Evolutionary conservation across 2,888 invertebrate genomes (phyloP), one percentile per base, ranked within the genome.

Genomic region (Leptopilina myrica): DNA sequence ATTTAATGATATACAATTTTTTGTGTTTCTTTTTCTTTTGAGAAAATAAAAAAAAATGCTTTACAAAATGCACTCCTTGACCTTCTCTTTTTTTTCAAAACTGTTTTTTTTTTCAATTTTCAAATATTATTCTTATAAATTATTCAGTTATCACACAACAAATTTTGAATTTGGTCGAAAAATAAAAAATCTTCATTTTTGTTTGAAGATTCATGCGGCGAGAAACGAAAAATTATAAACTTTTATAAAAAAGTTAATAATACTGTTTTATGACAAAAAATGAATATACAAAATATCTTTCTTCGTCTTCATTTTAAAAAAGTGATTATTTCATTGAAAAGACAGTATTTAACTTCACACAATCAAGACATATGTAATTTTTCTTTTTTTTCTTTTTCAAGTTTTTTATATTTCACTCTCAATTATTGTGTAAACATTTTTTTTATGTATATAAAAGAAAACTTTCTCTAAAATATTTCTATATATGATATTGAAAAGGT

Each of bases 211-310:
- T 49, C 20, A 49, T 49, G 11, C 9, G 49, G 11, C 9, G 4
- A 49, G 11, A 49, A 49, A 49, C 1, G 2, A 53, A 64, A 64
- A 59, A 73, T 73, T n/a, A 73, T 56, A 73, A 69, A 67, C 46
- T 67, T 67, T 14, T 64, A 14, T 26, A 53, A 53, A n/a, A 11
- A 73, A 56, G 20, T 3, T 53, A 56, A 56, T 14, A 73, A 8
- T 56, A 33, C 5, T 33, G 33, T 73, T n/a, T 9, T 56, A n/a
- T 5, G 15, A 11, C 12, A 69, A 73, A 64, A 64, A 26, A 33
- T 33, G 12, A 64, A 64, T 64, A 73, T 73, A 73, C 7, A 73
- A 73, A 73, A 73, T 56, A 73, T 33, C 62, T 15, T 20, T 15
- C 15, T 15, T 26, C 12, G 56, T 53, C 20, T 20, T 7, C 40